phyloP scores from a whole-genome alignment of 1,140 invertebrate genomes.

The Vanessa tameamea region DNA sequence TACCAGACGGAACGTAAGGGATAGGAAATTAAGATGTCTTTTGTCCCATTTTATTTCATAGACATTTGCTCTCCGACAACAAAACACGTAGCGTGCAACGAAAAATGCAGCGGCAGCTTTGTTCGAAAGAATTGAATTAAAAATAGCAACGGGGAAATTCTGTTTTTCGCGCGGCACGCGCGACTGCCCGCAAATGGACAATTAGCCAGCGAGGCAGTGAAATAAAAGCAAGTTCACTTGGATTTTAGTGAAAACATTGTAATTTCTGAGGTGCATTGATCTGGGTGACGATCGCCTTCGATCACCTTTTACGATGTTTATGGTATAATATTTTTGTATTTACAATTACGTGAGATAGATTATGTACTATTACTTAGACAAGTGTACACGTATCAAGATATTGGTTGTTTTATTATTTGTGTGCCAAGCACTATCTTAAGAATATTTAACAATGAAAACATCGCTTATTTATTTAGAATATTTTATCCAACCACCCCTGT shows the following conservation, averaged over 20 bases:
- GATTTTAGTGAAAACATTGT: constrained; percentile 55
- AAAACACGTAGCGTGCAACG: constrained; percentile 57
- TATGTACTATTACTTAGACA: no score
- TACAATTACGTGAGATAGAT: no score
- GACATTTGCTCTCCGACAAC: constrained; percentile 55
- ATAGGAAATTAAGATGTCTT: constrained; percentile 66
- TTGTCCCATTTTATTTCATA: constrained; percentile 58
- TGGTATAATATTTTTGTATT: no score
- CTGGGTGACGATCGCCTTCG: constrained; percentile 20
- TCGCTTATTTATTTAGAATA: no score
- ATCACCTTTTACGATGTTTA: not conserved
- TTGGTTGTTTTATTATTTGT: no score
- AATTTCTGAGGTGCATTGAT: constrained; percentile 45
- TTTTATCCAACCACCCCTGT: no score
- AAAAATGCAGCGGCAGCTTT: constrained; percentile 72
- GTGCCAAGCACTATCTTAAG: no score
- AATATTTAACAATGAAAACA: no score
- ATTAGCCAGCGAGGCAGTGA: constrained; percentile 55
- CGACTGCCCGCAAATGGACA: constrained; percentile 71
- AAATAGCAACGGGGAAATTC: constrained; percentile 62
- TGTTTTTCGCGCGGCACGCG: constrained; percentile 67
- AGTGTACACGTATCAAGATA: no score
- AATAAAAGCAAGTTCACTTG: constrained; percentile 54
- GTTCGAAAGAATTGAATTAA: constrained; percentile 74
- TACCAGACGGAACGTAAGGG: constrained; percentile 32